Percentiles rank a stretch among this genome's conserved stretches.
These are phyloP conservation scores for Tipula lateralis DNA, from an alignment of 2,888 invertebrate genomes.

Conservation along the genomic window DNA sequence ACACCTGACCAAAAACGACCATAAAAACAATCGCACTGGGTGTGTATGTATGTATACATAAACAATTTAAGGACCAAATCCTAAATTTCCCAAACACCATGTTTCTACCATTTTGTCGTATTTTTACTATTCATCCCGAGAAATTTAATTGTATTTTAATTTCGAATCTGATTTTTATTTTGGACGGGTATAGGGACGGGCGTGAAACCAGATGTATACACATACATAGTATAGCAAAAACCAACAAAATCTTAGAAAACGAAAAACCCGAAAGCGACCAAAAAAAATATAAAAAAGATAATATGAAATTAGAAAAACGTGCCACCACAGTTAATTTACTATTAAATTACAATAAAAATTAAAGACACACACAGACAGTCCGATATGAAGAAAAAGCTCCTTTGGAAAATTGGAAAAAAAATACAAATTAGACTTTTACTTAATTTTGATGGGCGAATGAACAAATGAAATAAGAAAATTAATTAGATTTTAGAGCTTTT, in stretches of 20 bases:
- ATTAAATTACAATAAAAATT: slow-evolving; percentile 1
- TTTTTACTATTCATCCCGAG: not conserved
- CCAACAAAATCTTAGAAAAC: not conserved
- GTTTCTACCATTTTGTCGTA: not conserved
- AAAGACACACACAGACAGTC: not conserved
- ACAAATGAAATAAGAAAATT: not conserved
- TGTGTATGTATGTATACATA: not conserved
- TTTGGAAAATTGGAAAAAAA: not conserved
- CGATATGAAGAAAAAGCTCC: not conserved
- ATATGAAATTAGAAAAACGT: not conserved
- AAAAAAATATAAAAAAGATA: not conserved
- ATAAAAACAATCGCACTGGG: not conserved
- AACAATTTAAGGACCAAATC: not conserved
- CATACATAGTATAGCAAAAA: not conserved
- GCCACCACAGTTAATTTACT: slow-evolving; percentile 24
- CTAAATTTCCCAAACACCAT: not conserved
- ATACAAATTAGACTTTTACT: slow-evolving; percentile 5
- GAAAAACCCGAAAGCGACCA: not conserved
- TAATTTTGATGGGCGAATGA: slow-evolving; percentile 5
- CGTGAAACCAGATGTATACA: too few species aligned
- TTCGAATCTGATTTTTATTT: slow-evolving; percentile 19
- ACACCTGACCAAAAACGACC: not conserved
- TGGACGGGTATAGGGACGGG: too few species aligned
- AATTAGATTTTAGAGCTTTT: not conserved
- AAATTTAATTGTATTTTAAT: slow-evolving; percentile 3